A percentile compares a stretch with the other conserved stretches of the same genome.
These are phyloP conservation scores for Charina bottae DNA, from an alignment of 2,113 vertebrate genomes.

Conservation along the genomic window DNA sequence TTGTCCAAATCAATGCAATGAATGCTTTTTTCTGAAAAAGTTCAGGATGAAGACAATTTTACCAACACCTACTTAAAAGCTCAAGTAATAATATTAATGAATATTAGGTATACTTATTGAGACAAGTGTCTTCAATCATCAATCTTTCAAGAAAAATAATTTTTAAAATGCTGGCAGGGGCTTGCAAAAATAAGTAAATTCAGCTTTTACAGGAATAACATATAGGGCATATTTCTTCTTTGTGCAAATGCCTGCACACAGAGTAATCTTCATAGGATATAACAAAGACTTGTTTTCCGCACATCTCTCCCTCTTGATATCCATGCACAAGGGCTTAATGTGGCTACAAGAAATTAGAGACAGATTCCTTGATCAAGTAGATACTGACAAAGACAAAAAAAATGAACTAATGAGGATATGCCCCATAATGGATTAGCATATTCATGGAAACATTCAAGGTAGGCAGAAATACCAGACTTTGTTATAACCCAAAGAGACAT, in stretches of 20 bases:
- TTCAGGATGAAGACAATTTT: background rate
- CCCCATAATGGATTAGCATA: background rate
- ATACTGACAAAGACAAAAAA: too few relatives aligned
- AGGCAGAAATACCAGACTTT: background rate
- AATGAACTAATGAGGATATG: background rate
- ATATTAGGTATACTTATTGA: background rate
- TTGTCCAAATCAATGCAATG: conserved; percentile 23
- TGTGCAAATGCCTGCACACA: background rate
- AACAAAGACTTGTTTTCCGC: background rate
- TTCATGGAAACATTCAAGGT: background rate
- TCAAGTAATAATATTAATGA: conserved; percentile 12
- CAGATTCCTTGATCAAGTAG: background rate
- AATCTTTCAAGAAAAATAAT: background rate
- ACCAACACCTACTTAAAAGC: background rate
- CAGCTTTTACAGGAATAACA: background rate
- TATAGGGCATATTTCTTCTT: background rate
- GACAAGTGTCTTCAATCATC: background rate
- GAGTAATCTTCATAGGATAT: background rate
- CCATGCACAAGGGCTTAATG: background rate
- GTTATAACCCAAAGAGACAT: background rate
- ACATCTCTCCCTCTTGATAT: background rate
- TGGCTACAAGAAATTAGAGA: background rate
- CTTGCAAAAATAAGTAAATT: background rate
- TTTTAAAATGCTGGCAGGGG: conserved; percentile 34
- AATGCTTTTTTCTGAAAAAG: background rate